phyloP scores from a whole-genome alignment of 2,113 vertebrate species.

The Limanda limanda region DNA sequence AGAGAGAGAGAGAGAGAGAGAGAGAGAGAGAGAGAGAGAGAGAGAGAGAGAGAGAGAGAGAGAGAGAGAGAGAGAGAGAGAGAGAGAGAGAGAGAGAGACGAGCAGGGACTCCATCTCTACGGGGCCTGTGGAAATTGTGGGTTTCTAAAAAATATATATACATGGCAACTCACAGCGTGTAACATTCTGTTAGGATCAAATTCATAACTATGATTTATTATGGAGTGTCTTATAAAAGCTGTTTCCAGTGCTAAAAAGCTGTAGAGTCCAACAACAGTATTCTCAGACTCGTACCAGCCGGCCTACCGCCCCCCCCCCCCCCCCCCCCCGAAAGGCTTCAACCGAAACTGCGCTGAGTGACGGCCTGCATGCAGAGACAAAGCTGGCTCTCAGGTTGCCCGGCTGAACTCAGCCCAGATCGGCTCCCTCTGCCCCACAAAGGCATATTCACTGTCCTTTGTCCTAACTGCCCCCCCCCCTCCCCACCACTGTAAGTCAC shows the following conservation, averaged over 20 bases:
- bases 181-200: slow-evolving; percentile 61
- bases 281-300: slow-evolving; percentile 62
- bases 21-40: slow-evolving; percentile 59
- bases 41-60: slow-evolving; percentile 64
- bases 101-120: slow-evolving; percentile 30
- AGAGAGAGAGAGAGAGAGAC: slow-evolving; percentile 62
- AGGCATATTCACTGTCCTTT: slow-evolving; percentile 54
- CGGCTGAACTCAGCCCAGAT: slow-evolving; percentile 24
- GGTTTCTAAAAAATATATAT: slow-evolving; percentile 18
- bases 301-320: slow-evolving; percentile 55
- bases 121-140: slow-evolving; percentile 28
- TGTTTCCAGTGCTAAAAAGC: slow-evolving; percentile 41
- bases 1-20: slow-evolving; percentile 64
- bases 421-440: slow-evolving; percentile 45
- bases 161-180: slow-evolving; percentile 31
- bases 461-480: slow-evolving; percentile 1
- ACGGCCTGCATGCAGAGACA: slow-evolving; percentile 82
- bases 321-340: slow-evolving; percentile 47
- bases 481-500: slow-evolving; percentile 31
- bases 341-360: slow-evolving; percentile 83
- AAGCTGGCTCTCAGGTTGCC: slow-evolving; percentile 74
- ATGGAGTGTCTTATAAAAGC: slow-evolving; percentile 47
- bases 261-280: slow-evolving; percentile 43
- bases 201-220: slow-evolving; percentile 65
- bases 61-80: slow-evolving; percentile 63